A percentile compares a stretch with the other conserved stretches of the same genome.
These are phyloP conservation scores for Palaemon carinicauda DNA, from an alignment of 1,140 invertebrate species.

Conservation along the genomic window DNA sequence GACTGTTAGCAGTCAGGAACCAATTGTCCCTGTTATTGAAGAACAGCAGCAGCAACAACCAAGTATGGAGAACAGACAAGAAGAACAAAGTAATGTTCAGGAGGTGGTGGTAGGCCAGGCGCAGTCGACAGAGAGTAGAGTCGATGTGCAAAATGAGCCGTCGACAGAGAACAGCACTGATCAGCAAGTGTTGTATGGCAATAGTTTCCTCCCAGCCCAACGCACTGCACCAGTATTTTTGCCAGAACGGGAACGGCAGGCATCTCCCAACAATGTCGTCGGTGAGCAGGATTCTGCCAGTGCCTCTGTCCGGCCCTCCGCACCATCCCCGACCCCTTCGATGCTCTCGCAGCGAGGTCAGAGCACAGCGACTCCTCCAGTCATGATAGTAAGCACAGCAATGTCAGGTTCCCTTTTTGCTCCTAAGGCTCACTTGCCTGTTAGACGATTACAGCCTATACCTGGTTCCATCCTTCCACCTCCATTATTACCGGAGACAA, in stretches of 20 bases:
- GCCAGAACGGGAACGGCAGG: background rate
- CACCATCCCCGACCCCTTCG: background rate
- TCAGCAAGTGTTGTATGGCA: slow-evolving; percentile 33
- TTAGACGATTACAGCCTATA: background rate
- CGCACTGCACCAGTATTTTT: slow-evolving; percentile 40
- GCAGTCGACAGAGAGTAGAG: too few relatives aligned
- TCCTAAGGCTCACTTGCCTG: background rate
- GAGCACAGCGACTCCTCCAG: background rate
- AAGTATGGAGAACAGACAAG: too few relatives aligned
- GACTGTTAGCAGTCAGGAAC: background rate
- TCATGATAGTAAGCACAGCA: background rate
- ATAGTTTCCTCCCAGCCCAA: slow-evolving; percentile 18
- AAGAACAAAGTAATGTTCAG: too few relatives aligned
- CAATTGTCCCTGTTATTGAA: too few relatives aligned
- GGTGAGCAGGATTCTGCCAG: background rate
- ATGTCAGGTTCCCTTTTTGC: background rate
- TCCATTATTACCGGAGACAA: slow-evolving; percentile 36
- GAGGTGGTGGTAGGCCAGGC: too few relatives aligned
- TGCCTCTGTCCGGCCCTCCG: background rate
- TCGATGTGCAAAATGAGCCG: too few relatives aligned
- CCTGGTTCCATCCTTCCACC: slow-evolving; percentile 23
- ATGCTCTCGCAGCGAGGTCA: background rate
- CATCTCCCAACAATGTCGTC: background rate
- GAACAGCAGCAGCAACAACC: too few relatives aligned
- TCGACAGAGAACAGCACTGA: background rate